phyloP scores from a whole-genome alignment of 2,888 invertebrate species.

The Noctua fimbriata region DNA sequence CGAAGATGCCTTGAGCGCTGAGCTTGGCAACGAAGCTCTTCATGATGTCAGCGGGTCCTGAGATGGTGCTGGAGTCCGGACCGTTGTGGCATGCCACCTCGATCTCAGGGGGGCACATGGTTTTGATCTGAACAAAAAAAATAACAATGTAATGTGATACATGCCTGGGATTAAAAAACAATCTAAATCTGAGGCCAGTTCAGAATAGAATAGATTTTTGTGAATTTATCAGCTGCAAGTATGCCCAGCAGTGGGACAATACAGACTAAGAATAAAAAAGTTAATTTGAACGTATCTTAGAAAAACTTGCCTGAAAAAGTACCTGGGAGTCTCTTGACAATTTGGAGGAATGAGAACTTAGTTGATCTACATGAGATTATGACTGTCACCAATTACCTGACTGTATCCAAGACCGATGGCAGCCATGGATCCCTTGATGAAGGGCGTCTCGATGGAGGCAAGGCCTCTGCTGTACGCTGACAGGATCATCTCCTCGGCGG shows the following conservation, averaged over 20 bases:
- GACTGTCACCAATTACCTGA: slow-evolving; percentile 78
- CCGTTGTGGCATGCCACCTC: slow-evolving; percentile 97
- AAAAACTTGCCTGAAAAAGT: neutral
- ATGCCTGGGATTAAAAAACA: neutral
- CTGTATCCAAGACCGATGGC: slow-evolving; percentile 93
- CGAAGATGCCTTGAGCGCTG: slow-evolving; percentile 93
- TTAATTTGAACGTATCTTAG: neutral
- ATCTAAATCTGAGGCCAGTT: neutral
- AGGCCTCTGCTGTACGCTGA: slow-evolving; percentile 95
- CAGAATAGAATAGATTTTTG: neutral
- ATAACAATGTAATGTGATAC: neutral
- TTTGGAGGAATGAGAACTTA: neutral
- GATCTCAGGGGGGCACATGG: slow-evolving; percentile 93
- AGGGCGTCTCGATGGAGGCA: slow-evolving; percentile 92
- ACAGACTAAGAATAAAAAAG: no score
- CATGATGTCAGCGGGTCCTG: slow-evolving; percentile 94
- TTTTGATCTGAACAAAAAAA: slow-evolving; percentile 85
- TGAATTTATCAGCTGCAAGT: neutral
- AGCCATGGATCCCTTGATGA: slow-evolving; percentile 96
- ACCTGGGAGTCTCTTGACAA: neutral
- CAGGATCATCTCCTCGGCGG: slow-evolving; percentile 96
- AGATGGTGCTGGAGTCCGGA: slow-evolving; percentile 96
- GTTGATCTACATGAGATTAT: neutral
- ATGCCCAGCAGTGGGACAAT: no score
- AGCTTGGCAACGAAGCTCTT: slow-evolving; percentile 92